Percentiles rank a stretch among this genome's conserved stretches.
Evolutionary conservation across 2,113 vertebrate species (phyloP).

Genomic region (Prietella phreatophila): DNA sequence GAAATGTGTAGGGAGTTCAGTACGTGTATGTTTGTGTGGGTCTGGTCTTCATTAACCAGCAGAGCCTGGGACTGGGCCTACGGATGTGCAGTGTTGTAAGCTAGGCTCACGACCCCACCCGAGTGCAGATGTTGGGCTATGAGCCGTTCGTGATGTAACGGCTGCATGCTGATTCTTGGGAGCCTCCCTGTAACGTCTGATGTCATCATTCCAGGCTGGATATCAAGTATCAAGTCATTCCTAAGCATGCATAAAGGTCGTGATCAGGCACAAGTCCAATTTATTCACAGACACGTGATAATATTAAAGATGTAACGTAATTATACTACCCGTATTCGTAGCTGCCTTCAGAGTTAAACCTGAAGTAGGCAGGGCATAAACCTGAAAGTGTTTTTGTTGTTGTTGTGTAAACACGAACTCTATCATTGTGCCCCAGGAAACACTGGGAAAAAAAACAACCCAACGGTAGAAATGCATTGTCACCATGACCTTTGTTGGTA

Average conservation of each 20-base stretch:
- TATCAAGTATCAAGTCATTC: conserved; percentile 3
- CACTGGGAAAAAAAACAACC: neutral
- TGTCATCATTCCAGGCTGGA: conserved; percentile 60
- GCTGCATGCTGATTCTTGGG: conserved; percentile 54
- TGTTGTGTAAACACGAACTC: neutral
- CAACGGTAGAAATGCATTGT: neutral
- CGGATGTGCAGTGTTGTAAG: conserved; percentile 55
- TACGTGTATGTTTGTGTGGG: conserved; percentile 47
- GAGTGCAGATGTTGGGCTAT: conserved; percentile 71
- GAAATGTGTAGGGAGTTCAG: conserved; percentile 63
- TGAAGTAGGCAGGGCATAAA: neutral
- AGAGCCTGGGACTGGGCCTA: conserved; percentile 69
- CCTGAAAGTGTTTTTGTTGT: neutral
- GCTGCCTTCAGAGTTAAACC: neutral
- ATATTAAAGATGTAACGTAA: neutral
- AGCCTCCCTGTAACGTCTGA: conserved; percentile 59
- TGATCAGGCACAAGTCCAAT: neutral
- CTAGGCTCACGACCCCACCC: conserved; percentile 67
- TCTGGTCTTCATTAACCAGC: conserved; percentile 75
- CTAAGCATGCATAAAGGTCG: neutral
- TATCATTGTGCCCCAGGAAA: neutral
- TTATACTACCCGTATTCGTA: neutral
- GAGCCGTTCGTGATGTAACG: conserved; percentile 69
- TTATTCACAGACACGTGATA: neutral
- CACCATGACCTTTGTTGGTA: neutral